Conservation (phyloP, 1,140 invertebrate genomes). For the Brachionus manjavacas region DNA sequence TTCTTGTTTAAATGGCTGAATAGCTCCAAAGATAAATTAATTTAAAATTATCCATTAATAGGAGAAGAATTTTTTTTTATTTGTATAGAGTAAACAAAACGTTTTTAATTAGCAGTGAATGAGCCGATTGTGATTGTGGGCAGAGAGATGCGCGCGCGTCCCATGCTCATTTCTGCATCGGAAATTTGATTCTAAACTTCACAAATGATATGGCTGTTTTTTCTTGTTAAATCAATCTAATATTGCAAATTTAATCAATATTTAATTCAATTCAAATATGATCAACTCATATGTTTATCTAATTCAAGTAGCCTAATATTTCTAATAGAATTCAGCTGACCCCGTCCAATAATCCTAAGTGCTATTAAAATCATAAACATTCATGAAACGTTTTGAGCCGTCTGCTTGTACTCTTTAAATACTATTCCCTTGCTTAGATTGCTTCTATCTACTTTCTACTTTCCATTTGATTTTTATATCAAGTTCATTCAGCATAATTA, state of each 20-base stretch:
- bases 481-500: too few species aligned
- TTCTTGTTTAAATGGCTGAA: background rate
- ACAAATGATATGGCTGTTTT: background rate
- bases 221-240: background rate
- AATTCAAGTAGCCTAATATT: background rate
- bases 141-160: background rate
- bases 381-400: background rate
- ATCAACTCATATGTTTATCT: slow-evolving; percentile 6
- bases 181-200: slow-evolving; percentile 13
- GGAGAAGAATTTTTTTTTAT: background rate
- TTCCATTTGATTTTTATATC: too few species aligned
- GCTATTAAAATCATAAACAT: background rate
- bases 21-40: slow-evolving; percentile 17
- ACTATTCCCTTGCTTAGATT: background rate
- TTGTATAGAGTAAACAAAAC: slow-evolving; percentile 5
- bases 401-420: background rate
- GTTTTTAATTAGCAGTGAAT: slow-evolving; percentile 24
- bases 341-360: background rate
- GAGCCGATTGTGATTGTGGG: background rate
- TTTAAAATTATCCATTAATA: slow-evolving; percentile 30
- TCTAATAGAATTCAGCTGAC: background rate
- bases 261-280: slow-evolving; percentile 5
- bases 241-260: background rate
- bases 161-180: background rate
- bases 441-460: too few species aligned